Evolutionary conservation across 2,113 vertebrate genomes (phyloP), one percentile per base, ranked within the genome.

Genomic region (Camarhynchus parvulus): DNA sequence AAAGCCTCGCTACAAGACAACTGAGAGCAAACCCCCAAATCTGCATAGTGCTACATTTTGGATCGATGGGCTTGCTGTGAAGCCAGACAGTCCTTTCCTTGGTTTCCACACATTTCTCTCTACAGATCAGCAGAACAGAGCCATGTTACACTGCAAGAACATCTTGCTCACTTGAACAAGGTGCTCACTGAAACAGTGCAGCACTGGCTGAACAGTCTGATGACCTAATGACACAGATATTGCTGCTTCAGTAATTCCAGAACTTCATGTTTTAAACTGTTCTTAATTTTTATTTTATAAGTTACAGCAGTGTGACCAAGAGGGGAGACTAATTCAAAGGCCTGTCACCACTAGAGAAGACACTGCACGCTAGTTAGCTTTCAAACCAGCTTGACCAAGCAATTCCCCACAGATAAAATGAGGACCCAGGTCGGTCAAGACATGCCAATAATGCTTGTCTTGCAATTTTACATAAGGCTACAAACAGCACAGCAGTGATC

Each of bases 381-480:
- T 41, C 53, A 67, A 59, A 47, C 1, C 31, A 93, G 12, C 21
- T 20, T 75, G 8, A 81, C n/a, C 20, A 35, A 67, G 28, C 31
- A 53, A 19, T 5, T 39, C 30, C 23, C 17, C 25, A 50, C 4
- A 52, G 16, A 47, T 0, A 69, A 49, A 75, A 15, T 2, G 5
- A 7, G 8, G 2, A 30, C 1, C 9, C 13, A 84, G 30, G 8
- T 0, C 39, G 53, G 56, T 13, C 53, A 27, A 21, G 55, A 14
- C 10, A 25, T 22, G 33, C 19, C 19, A 63, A 7, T 0, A 2
- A 5, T 20, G 22, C n/a, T 89, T 73, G 37, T 14, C 31, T 39
- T 7, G 1, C 33, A 70, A 23, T 64, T 52, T 74, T 52, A 74
- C 10, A 10, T 2, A 5, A 15, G 23, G 28, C 21, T 91, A 25